Base-by-base conservation (phyloP, 1,140 invertebrate species). In the Stratiolaelaps scimitus region DNA sequence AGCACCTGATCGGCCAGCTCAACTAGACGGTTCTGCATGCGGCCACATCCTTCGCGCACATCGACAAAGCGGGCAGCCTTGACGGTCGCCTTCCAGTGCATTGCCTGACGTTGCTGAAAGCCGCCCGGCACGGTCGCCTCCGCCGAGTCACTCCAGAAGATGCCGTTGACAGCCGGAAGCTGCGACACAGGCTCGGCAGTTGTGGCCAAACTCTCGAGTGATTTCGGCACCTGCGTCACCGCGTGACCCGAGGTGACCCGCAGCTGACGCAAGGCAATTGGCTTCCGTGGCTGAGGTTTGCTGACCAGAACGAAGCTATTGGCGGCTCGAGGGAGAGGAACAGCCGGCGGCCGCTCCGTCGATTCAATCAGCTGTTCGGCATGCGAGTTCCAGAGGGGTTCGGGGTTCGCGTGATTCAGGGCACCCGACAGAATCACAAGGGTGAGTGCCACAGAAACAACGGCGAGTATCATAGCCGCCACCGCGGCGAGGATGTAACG, bases 11-110 rank as follows among this genome's bases (percentile, higher is more conserved):
- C 86, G 65, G 81, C 80, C 69, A 89, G 86, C 0, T 83, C 84
- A 0, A 89, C 75, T 30, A 89, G 72, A 7, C 88, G 78, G 73
- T 91, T 91, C 72, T 89, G 87, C 87, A 89, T 89, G 46, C 87
- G 78, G 0, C 88, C 88, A 73, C 88, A 91, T 0, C 88, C 88
- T 19, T 81, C 78, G 71, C 87, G 83, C 70, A 90, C 79, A 67
- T 84, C 82, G 1, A 85, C 78, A 1, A 87, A 82, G 43, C 81
- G 78, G 2, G 79, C 80, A n/a, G 75, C 75, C 43, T 79, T 74
- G 0, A 84, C 79, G 68, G 84, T 84, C n/a, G 78, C 76, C 53
- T 81, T 78, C 87, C 87, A 91, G 5, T 78, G 71, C 23, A 34
- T 19, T 23, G 53, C 53, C 53, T 60, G 53, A 34, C 53, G 53